These are phyloP conservation scores for Meandrina meandrites DNA, from an alignment of 92 coral and sea anemone species.

Conservation along the genomic window DNA sequence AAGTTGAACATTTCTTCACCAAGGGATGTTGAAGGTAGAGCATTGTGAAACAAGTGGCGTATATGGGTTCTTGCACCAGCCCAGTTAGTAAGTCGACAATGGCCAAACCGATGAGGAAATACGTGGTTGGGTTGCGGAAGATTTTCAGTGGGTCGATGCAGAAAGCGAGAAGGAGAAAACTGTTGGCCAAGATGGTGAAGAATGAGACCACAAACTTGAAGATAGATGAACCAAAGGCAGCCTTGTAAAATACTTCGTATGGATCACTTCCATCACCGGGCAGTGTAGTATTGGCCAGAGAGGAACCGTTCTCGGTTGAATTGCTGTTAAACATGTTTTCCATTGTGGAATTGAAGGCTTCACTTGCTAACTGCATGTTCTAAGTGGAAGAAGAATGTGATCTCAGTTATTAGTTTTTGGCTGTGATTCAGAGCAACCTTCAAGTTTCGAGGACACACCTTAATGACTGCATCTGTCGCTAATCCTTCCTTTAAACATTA, in stretches of 20 bases:
- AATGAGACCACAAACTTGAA: not conserved
- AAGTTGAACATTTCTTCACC: not conserved
- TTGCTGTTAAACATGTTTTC: not conserved
- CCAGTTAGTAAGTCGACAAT: constrained; percentile 28
- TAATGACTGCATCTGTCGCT: too few species aligned
- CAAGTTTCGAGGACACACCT: too few species aligned
- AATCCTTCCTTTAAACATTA: too few species aligned
- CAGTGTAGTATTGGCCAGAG: not conserved
- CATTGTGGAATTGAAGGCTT: not conserved
- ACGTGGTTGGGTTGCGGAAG: constrained; percentile 33
- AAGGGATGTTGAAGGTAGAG: not conserved
- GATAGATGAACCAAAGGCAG: constrained; percentile 1
- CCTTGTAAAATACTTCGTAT: not conserved
- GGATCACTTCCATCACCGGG: not conserved
- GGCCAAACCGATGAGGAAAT: constrained; percentile 35
- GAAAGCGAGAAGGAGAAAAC: constrained; percentile 9
- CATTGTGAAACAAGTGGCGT: constrained; percentile 23
- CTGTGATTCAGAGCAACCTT: too few species aligned
- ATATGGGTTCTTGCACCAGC: constrained; percentile 15
- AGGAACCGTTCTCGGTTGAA: not conserved
- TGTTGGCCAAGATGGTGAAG: constrained; percentile 20
- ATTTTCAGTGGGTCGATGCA: constrained; percentile 35
- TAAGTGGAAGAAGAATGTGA: not conserved
- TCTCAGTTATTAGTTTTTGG: too few species aligned
- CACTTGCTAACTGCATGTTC: not conserved